Base-by-base conservation (phyloP, 2,888 invertebrate genomes). In the Polietes domitor region DNA sequence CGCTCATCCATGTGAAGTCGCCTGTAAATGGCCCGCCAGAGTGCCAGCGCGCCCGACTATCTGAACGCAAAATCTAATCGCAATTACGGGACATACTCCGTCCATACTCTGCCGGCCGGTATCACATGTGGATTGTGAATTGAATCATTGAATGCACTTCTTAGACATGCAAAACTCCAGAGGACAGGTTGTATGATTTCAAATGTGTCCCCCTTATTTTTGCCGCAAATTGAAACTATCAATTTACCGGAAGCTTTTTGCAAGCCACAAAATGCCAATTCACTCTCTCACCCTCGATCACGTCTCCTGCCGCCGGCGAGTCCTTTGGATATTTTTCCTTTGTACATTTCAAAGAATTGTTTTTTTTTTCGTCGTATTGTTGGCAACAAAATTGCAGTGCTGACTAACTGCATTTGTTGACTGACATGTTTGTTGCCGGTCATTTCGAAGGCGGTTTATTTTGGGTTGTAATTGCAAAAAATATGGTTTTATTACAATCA, bases 21-120 rank as follows among this genome's bases (percentile, higher is more conserved):
- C 12, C 37, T 2, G 50, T 2, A 0, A 21, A 21, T 65, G 17
- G 37, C 41, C 63, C 19, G 2, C 63, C 28, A 63, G 2, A 53
- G 63, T 63, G 32, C 63, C 12, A n/a, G n/a, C n/a, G n/a, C 7
- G 68, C 19, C 70, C 19, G 26, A 77, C 79, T 85, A 86, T 86
- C 86, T 82, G 77, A 86, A 82, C 77, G 86, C 81, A 85, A 85
- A 68, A 87, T 88, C 86, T 88, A 87, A 86, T 77, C 87, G 88
- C 90, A 89, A 90, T 89, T 90, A 90, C 88, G 78, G 68, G 79
- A 73, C 73, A 81, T 78, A 87, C 61, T 41, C 12, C n/a, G n/a
- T n/a, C n/a, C 47, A 47, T 12, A n/a, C 47, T 47, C n/a, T 47
- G 77, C 70, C 71, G 82, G 63, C 61, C 71, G 72, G 68, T 83